A percentile compares a stretch with the other conserved stretches of the same genome.
phyloP scores from a whole-genome alignment of 2,113 vertebrate genomes.

The Pseudolaguvia tuberculata region DNA sequence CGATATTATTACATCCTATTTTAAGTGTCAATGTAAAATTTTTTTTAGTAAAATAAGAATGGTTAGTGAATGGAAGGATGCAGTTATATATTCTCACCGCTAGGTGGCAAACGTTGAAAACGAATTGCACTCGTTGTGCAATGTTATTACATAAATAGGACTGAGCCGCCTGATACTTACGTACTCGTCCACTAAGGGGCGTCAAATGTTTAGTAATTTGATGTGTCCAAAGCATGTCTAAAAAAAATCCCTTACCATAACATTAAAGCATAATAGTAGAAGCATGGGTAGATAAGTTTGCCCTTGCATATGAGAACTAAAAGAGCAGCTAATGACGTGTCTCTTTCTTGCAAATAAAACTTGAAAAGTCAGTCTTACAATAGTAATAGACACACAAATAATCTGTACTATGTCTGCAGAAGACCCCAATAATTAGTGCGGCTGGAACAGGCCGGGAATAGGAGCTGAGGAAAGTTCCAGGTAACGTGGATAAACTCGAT shows the following conservation, averaged over 20 bases:
- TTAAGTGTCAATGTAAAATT: background rate
- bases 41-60: no score
- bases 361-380: background rate
- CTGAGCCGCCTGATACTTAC: background rate
- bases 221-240: background rate
- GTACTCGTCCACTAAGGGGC: slow-evolving; percentile 15
- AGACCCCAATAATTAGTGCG: slow-evolving; percentile 42
- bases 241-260: background rate
- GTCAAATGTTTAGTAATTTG: background rate
- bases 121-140: background rate
- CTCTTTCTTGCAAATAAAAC: background rate
- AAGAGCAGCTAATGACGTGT: background rate
- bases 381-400: slow-evolving; percentile 32
- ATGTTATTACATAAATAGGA: background rate
- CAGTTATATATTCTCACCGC: background rate
- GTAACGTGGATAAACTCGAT: slow-evolving; percentile 40
- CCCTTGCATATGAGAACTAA: background rate
- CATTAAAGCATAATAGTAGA: background rate
- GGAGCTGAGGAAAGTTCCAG: slow-evolving; percentile 51
- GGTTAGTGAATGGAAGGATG: background rate
- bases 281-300: background rate
- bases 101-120: background rate
- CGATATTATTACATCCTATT: background rate
- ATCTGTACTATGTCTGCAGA: slow-evolving; percentile 21
- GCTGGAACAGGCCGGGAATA: slow-evolving; percentile 46